A percentile compares a stretch with the other conserved stretches of the same genome.
phyloP scores from a whole-genome alignment of 2,797 vertebrate genomes.

The Austrolebias charrua region DNA sequence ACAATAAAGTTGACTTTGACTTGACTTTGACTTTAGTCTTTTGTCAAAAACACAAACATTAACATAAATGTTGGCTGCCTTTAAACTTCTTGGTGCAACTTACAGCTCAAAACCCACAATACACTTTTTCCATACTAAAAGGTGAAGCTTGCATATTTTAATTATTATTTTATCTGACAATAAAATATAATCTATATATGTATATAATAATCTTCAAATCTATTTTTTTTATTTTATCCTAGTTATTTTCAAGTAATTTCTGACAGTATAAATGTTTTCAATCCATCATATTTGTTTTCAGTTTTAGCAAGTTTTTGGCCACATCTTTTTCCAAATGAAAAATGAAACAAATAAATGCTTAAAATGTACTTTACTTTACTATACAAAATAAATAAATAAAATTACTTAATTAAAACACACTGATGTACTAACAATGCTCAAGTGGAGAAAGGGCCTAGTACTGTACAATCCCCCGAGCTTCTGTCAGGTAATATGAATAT shows the following conservation, averaged over 20 bases:
- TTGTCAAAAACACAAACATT: too few species aligned
- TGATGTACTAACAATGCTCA: constrained; percentile 49
- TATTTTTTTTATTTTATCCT: neutral
- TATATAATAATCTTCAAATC: too few species aligned
- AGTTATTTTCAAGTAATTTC: constrained; percentile 3
- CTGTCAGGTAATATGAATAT: constrained; percentile 57
- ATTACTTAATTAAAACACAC: constrained; percentile 28
- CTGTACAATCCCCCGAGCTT: constrained; percentile 56
- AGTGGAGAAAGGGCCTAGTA: constrained; percentile 29
- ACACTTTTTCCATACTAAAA: too few species aligned
- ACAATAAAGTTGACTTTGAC: too few species aligned
- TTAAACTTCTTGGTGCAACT: too few species aligned
- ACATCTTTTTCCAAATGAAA: neutral
- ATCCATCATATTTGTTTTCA: constrained; percentile 3
- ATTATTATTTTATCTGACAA: too few species aligned
- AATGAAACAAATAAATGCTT: constrained; percentile 28
- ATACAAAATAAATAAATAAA: neutral
- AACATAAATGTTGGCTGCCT: too few species aligned
- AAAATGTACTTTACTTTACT: constrained; percentile 24
- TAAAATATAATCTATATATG: too few species aligned
- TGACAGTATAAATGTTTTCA: constrained; percentile 2
- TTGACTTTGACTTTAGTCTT: too few species aligned
- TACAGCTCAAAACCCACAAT: too few species aligned
- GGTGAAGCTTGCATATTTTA: too few species aligned
- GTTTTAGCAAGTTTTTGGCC: constrained; percentile 7